A percentile compares a stretch with the other conserved stretches of the same genome.
Evolutionary conservation across 2,888 invertebrate species (phyloP).

Genomic region (Leptinotarsa haldemani): DNA sequence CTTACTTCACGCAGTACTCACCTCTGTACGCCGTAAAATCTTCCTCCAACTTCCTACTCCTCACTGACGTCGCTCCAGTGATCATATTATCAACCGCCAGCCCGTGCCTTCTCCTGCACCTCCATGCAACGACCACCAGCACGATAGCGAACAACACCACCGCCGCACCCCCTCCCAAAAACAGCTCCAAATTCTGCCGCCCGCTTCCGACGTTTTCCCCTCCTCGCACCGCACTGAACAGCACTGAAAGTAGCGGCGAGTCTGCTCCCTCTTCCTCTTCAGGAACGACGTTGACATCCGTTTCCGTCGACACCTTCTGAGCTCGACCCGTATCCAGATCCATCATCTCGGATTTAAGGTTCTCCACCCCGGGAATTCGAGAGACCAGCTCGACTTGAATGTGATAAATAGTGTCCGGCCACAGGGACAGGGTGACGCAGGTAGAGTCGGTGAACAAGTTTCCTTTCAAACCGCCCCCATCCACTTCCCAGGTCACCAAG

Average conservation of each 20-base stretch:
- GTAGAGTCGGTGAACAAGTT: constrained; percentile 85
- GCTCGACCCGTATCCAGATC: constrained; percentile 74
- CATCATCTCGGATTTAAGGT: constrained; percentile 75
- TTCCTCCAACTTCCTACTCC: constrained; percentile 73
- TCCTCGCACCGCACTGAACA: constrained; percentile 74
- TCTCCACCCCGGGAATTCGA: constrained; percentile 72
- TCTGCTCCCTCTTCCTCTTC: constrained; percentile 66
- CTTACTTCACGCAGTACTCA: constrained; percentile 29
- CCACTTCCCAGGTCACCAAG: constrained; percentile 86
- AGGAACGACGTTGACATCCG: constrained; percentile 71
- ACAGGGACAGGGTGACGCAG: constrained; percentile 80
- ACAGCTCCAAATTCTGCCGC: constrained; percentile 70
- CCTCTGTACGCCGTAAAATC: constrained; percentile 66
- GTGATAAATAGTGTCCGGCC: constrained; percentile 85
- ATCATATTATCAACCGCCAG: constrained; percentile 69
- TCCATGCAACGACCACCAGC: constrained; percentile 69
- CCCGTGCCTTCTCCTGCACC: constrained; percentile 71
- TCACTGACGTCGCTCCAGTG: constrained; percentile 71
- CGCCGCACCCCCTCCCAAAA: constrained; percentile 73
- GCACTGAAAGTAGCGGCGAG: constrained; percentile 70
- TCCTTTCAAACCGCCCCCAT: constrained; percentile 83
- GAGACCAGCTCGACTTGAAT: constrained; percentile 80
- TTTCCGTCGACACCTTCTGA: constrained; percentile 74
- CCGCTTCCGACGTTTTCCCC: constrained; percentile 71
- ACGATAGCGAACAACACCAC: constrained; percentile 67